Base-by-base conservation (phyloP, 1,140 invertebrate species). In the Tetragonula clypearis region DNA sequence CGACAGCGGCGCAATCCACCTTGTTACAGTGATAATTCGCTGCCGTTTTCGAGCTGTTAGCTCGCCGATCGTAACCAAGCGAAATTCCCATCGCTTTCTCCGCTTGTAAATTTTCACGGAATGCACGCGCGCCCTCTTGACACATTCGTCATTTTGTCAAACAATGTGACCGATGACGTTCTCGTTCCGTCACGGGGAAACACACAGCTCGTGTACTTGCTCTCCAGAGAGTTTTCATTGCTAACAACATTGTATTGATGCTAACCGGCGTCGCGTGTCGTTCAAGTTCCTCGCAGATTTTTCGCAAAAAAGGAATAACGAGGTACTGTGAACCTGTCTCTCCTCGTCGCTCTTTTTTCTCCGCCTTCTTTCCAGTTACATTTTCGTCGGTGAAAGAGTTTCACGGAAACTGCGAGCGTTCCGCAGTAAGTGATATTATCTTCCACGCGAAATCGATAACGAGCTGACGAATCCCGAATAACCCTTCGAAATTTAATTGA, bases 291-390 rank as follows among this genome's bases (percentile, higher is more conserved):
- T 58, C 53, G 53, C 55, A 19, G 21, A 53, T 76, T 76, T 53
- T 58, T 71, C 55, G 68, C 66, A 30, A 71, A 21, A 8, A 55
- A 23, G 79, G 49, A 80, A 80, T 80, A 80, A 80, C 79, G 30
- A 71, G 35, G 41, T 35, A 15, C 11, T 41, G 3, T 41, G 3
- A 41, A 6, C n/a, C 49, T 11, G 11, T 19, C 12, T 60, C 23
- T 12, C 14, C 35, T 30, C 30, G 30, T 41, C 21, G 15, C 14
- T 30, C 17, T 17, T 62, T 62, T 62, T 3, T 4, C 60, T 62
- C 60, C 9, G 23, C 11, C n/a, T 49, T 15, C 49, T 66, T 55
- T 55, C 41, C 14, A 23, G 30, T 41, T 41, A 49, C 41, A 53
- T 72, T 72, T 49, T 56, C 35, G 8, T 1, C 12, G 49, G n/a